Base-by-base conservation (phyloP, 2,888 invertebrate species). In the Cyrtodaria siliqua region DNA sequence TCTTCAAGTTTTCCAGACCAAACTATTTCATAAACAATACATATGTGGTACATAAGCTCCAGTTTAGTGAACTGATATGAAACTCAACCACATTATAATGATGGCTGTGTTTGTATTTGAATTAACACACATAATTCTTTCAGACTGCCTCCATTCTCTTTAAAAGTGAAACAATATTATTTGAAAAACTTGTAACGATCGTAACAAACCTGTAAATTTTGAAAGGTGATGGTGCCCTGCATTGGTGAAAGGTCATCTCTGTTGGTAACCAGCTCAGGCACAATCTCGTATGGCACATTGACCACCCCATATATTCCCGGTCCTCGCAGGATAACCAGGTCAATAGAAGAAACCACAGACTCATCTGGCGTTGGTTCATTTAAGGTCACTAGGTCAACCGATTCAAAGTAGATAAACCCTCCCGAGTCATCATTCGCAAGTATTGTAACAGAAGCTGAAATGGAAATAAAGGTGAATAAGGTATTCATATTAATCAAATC, bases 281-380 rank as follows among this genome's bases (percentile, higher is more conserved):
- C 76, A 16, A 92, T 86, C 40, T 74, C 76, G 70, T 84, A 92
- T 3, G 90, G 89, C 2, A 92, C 89, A 61, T 83, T 84, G 18
- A 91, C 86, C n/a, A 80, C 64, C 12, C 92, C 91, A 79, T 83
- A 91, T 38, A 89, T 82, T 0, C 92, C 92, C 2, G 91, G 91
- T 6, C 89, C 91, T 33, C 92, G 72, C 2, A 74, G 66, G 14
- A 92, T 67, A 6, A 79, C 64, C 3, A 92, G 62, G 8, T 78
- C 79, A 38, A 83, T 87, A 52, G 70, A 74, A 47, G 83, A 86
- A 18, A 67, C 61, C 16, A 66, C 67, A 14, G 64, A 55, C 4
- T 70, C 67, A 24, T 75, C 73, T 26, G 68, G 82, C 26, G 69
- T 68, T 29, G 89, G 86, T 64, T 92, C 91, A 16, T 83, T 79